Evolutionary conservation across 2,888 invertebrate genomes (phyloP), one percentile per base, ranked within the genome.

Genomic region (Pollenia angustigena): DNA sequence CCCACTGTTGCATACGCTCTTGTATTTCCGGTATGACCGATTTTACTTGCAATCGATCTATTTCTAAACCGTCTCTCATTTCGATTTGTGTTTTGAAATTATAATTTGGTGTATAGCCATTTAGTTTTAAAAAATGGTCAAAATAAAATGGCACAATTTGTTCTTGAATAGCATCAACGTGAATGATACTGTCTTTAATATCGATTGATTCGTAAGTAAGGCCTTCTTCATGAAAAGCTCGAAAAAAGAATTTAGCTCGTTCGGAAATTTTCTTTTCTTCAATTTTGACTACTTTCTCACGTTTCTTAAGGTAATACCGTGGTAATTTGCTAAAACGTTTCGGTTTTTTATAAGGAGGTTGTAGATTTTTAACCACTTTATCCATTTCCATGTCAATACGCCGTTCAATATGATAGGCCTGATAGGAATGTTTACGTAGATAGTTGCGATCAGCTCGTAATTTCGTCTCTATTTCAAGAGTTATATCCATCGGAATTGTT

Each of bases 81-180:
- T 93, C 93, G 9, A 92, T 82, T 64, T 92, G 90, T 0, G 93
- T 93, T 81, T 92, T 91, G 74, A 93, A 93, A 81, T 93, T 92
- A 79, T 93, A 93, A 80, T 91, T 91, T 4, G 93, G 93, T 0
- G 92, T 91, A 48, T 93, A 93, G 12, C 92, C 93, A 50, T 93
- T 92, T 3, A 92, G 18, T 60, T 90, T 91, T 1, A 93, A 90
- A 84, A 93, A 93, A 81, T 93, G 91, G 89, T 93, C 93, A 56
- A 93, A 93, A 69, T 93, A 92, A 79, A 93, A 93, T 16, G 93
- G 93, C 12, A 93, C 91, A 76, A 92, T 91, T 50, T 92, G 91
- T 32, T 93, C 92, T 78, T 92, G 91, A 32, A 91, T 90, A 2
- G 86, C 90, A 78, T 90, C 91, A 2, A 90, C 87, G 1, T 91